phyloP scores from a whole-genome alignment of 2,888 invertebrate species.

The Diaprepes abbreviatus region DNA sequence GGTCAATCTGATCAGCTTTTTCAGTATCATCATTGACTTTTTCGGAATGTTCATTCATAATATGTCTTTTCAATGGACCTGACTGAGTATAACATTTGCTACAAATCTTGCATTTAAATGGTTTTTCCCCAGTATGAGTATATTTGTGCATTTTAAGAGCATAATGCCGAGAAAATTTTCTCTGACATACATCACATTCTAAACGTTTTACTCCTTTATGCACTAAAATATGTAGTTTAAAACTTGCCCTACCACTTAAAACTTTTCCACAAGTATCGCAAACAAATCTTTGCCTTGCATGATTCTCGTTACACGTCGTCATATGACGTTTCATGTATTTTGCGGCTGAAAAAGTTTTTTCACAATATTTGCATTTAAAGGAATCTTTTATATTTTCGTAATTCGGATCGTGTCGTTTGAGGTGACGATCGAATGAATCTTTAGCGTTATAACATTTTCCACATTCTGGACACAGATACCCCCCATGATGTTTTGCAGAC shows the following conservation, averaged over 20 bases:
- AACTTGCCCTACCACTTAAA: constrained; percentile 64
- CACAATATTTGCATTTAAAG: constrained; percentile 68
- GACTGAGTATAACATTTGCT: constrained; percentile 53
- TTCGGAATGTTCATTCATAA: too few species aligned
- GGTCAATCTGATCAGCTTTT: too few species aligned
- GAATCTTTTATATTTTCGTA: not conserved
- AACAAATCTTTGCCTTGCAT: constrained; percentile 60
- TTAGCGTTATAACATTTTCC: not conserved
- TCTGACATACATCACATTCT: constrained; percentile 63
- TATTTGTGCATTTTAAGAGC: constrained; percentile 59
- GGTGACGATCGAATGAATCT: not conserved
- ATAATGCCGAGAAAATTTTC: constrained; percentile 57
- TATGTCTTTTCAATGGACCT: too few species aligned
- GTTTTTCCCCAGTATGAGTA: constrained; percentile 71
- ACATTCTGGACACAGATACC: constrained; percentile 3
- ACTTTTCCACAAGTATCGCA: constrained; percentile 71
- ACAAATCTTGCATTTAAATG: constrained; percentile 64
- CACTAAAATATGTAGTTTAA: constrained; percentile 59
- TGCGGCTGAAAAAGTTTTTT: constrained; percentile 67
- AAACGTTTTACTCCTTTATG: constrained; percentile 68
- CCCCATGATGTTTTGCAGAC: constrained; percentile 48
- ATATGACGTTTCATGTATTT: constrained; percentile 56
- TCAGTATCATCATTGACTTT: too few species aligned
- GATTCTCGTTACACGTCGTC: constrained; percentile 58
- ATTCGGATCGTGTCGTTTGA: constrained; percentile 11